A percentile compares a stretch with the other conserved stretches of the same genome.
These are phyloP conservation scores for Cygnus atratus DNA, from an alignment of 2,113 vertebrate genomes.

Conservation along the genomic window DNA sequence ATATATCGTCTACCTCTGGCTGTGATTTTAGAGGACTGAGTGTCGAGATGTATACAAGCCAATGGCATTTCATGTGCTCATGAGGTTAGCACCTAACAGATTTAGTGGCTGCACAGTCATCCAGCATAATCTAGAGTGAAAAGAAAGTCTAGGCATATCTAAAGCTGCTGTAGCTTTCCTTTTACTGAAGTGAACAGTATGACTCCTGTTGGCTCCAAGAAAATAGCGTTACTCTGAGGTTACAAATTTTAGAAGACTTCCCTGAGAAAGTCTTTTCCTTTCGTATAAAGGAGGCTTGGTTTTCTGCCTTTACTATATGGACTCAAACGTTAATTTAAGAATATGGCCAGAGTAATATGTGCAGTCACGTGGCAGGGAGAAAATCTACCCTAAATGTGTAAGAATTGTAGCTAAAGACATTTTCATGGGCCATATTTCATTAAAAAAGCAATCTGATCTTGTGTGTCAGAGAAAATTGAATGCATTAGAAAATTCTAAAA, in stretches of 20 bases:
- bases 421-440: neutral
- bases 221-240: neutral
- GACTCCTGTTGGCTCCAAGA: neutral
- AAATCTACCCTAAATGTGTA: neutral
- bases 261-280: neutral
- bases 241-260: neutral
- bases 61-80: neutral
- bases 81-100: neutral
- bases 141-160: neutral
- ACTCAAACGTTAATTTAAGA: neutral
- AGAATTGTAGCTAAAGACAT: neutral
- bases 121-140: neutral
- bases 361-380: neutral
- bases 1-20: fast-evolving
- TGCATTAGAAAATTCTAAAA: neutral
- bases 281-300: neutral
- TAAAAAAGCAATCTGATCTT: neutral
- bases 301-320: neutral
- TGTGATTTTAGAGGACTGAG: neutral
- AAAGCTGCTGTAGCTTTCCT: neutral
- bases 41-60: fast-evolving
- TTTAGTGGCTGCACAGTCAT: neutral
- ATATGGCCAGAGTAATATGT: neutral
- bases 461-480: neutral
- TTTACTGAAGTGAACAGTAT: neutral